Percentiles rank a stretch among this genome's conserved stretches.
phyloP scores from a whole-genome alignment of 2,113 vertebrate genomes.

The Syngnathus floridae region DNA sequence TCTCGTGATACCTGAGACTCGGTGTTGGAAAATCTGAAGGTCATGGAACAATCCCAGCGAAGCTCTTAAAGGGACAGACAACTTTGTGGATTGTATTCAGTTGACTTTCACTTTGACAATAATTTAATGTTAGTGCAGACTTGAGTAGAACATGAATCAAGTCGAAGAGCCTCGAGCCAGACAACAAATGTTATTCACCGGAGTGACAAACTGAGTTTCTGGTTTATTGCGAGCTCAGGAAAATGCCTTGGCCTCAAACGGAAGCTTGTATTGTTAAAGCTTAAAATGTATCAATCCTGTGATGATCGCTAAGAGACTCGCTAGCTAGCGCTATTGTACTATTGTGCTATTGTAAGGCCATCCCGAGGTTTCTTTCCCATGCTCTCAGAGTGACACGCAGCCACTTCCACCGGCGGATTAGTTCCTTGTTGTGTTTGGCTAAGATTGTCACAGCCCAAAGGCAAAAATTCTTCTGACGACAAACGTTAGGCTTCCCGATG shows the following conservation, averaged over 20 bases:
- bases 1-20: conserved; percentile 2
- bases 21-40: conserved; percentile 26
- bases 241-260: background rate
- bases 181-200: background rate
- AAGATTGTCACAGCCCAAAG: background rate
- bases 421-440: conserved; percentile 51
- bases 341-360: conserved; percentile 35
- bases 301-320: conserved; percentile 7
- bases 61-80: conserved; percentile 31
- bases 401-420: conserved; percentile 42
- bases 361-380: conserved; percentile 38
- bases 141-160: conserved; percentile 20
- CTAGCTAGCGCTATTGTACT: conserved; percentile 47
- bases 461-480: conserved; percentile 26
- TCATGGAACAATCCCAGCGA: conserved; percentile 9
- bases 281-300: background rate
- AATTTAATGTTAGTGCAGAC: conserved; percentile 11
- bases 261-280: background rate
- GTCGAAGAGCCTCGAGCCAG: background rate
- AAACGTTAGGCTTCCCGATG: conserved; percentile 28
- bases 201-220: background rate
- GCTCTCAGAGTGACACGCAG: conserved; percentile 42
- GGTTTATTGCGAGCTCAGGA: background rate
- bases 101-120: conserved; percentile 35
- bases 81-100: conserved; percentile 30